Percentiles rank a stretch among this genome's conserved stretches.
Evolutionary conservation across 2,797 vertebrate genomes (phyloP).

Genomic region (Leptatherina wallacei): DNA sequence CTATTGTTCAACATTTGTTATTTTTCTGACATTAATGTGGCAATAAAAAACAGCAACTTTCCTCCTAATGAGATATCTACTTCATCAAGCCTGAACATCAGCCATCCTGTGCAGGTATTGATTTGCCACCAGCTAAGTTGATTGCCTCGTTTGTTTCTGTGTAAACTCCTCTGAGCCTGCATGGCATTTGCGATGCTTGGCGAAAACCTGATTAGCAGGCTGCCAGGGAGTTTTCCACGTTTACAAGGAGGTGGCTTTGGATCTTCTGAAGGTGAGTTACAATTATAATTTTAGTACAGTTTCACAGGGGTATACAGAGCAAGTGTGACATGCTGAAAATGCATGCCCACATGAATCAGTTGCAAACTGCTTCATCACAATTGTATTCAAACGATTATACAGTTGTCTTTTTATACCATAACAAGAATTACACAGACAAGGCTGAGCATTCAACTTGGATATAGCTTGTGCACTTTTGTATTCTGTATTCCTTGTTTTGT

Average conservation of each 20-base stretch:
- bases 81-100: conserved; percentile 31
- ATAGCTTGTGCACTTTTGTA: neutral
- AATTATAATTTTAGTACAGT: too few species aligned
- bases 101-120: conserved; percentile 40
- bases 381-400: too few species aligned
- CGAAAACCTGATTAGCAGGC: conserved; percentile 73
- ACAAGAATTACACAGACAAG: neutral
- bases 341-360: neutral
- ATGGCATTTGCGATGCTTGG: conserved; percentile 62
- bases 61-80: conserved; percentile 41
- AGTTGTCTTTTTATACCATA: neutral
- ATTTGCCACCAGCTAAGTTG: conserved; percentile 56
- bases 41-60: conserved; percentile 34
- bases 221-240: conserved; percentile 39
- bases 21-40: neutral
- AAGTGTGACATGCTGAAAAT: neutral
- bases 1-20: neutral
- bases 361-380: too few species aligned
- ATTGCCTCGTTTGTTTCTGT: conserved; percentile 73
- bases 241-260: conserved; percentile 32
- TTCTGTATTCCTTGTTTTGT: neutral
- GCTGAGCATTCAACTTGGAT: neutral
- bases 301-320: too few species aligned
- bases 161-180: conserved; percentile 72
- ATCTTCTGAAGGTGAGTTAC: conserved; percentile 24